Evolutionary conservation across 2,888 invertebrate genomes (phyloP).

Genomic region (Miltochrista miniata): DNA sequence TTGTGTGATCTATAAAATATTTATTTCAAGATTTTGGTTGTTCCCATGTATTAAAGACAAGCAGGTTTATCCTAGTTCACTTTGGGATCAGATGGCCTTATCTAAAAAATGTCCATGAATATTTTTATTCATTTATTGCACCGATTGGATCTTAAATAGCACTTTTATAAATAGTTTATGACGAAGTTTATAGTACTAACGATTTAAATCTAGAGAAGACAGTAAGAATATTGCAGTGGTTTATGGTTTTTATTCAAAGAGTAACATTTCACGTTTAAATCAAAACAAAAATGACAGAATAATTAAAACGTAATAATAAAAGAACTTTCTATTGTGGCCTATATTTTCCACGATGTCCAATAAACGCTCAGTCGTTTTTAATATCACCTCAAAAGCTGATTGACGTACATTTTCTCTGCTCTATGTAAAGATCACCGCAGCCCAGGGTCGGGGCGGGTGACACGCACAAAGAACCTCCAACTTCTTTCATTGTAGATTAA

Average conservation of each 20-base stretch:
- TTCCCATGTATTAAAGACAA: too few species aligned
- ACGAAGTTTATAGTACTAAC: too few species aligned
- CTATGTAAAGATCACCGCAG: conserved; percentile 47
- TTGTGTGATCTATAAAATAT: too few species aligned
- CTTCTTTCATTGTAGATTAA: conserved; percentile 82
- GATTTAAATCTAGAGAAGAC: too few species aligned
- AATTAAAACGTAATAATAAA: neutral
- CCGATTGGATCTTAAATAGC: too few species aligned
- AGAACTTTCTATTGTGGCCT: neutral
- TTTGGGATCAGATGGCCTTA: too few species aligned
- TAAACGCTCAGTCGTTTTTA: conserved; percentile 1
- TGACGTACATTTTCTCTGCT: conserved; percentile 39
- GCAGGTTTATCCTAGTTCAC: too few species aligned
- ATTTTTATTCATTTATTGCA: too few species aligned
- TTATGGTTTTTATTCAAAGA: neutral
- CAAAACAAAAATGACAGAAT: neutral
- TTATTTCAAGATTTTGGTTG: too few species aligned
- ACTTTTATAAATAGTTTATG: too few species aligned
- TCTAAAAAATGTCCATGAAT: too few species aligned
- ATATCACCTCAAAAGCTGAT: conserved; percentile 8
- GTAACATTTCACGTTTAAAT: neutral
- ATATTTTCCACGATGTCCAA: neutral
- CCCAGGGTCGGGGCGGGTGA: conserved; percentile 63
- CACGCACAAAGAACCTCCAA: conserved; percentile 77
- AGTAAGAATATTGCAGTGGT: too few species aligned